Conservation (phyloP, 2,888 invertebrate species). For the Drosophila suboccidentalis region DNA sequence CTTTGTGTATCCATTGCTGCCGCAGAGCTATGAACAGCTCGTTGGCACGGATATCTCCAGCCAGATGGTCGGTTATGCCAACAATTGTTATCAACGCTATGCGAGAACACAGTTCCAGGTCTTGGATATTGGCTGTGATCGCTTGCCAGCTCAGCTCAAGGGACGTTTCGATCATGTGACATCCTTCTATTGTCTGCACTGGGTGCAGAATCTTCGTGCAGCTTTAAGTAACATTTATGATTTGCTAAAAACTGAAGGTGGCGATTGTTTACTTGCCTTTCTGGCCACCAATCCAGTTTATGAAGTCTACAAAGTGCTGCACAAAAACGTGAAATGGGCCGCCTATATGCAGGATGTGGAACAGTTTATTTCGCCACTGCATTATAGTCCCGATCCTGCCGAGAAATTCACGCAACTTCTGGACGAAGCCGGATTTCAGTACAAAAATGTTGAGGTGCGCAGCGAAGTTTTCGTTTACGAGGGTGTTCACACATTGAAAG, state of each 20-base stretch:
- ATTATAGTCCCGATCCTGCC: constrained; percentile 88
- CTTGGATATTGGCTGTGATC: constrained; percentile 87
- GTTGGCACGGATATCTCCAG: constrained; percentile 90
- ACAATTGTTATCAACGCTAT: constrained; percentile 86
- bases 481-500: constrained; percentile 87
- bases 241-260: constrained; percentile 88
- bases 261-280: constrained; percentile 90
- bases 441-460: constrained; percentile 88
- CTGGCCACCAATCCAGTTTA: constrained; percentile 90
- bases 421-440: constrained; percentile 88
- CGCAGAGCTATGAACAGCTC: constrained; percentile 86
- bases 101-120: constrained; percentile 84
- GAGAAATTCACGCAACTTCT: constrained; percentile 87
- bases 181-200: constrained; percentile 93
- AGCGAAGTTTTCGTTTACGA: constrained; percentile 88
- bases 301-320: constrained; percentile 89
- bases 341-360: constrained; percentile 89
- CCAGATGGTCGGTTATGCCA: constrained; percentile 90
- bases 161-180: constrained; percentile 89
- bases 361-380: constrained; percentile 90
- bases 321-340: constrained; percentile 88
- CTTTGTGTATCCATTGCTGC: constrained; percentile 88
- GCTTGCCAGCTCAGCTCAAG: constrained; percentile 86
- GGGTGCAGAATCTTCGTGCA: constrained; percentile 89
- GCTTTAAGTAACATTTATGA: constrained; percentile 89